A percentile compares a stretch with the other conserved stretches of the same genome.
phyloP scores from a whole-genome alignment of 2,113 vertebrate species.

The Myodes glareolus region DNA sequence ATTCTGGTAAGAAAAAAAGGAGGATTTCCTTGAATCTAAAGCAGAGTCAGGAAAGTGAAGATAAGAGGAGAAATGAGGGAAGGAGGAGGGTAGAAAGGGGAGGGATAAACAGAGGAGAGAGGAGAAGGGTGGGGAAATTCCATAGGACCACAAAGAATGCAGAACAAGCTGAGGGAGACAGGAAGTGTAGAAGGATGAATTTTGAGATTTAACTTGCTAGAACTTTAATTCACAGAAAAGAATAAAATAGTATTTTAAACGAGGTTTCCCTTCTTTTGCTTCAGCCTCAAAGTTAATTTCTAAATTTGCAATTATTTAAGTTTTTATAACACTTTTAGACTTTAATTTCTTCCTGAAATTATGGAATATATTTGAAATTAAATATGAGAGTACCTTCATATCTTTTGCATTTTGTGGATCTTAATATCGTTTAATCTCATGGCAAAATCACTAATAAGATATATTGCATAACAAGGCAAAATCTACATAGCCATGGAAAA shows the following conservation, averaged over 20 bases:
- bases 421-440: conserved; percentile 11
- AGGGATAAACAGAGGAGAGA: not conserved
- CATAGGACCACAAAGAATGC: not conserved
- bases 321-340: not conserved
- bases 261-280: not conserved
- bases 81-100: fast-evolving
- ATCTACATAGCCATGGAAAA: not conserved
- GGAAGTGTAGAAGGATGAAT: not conserved
- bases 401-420: not conserved
- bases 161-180: not conserved
- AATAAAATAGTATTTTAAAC: not conserved
- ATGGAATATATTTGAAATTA: conserved; percentile 10
- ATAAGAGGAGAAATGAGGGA: fast-evolving
- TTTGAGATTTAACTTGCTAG: not conserved
- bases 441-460: not conserved
- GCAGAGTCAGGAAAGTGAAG: not conserved
- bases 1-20: not conserved
- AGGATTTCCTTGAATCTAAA: not conserved
- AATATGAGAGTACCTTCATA: conserved; percentile 24
- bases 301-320: not conserved
- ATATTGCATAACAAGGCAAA: not conserved
- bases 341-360: conserved; percentile 53
- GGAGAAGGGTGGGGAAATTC: not conserved
- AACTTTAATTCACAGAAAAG: not conserved
- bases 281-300: not conserved